A percentile compares a stretch with the other conserved stretches of the same genome.
These are phyloP conservation scores for Eristalinus aeneus DNA, from an alignment of 2,888 invertebrate genomes.

Conservation along the genomic window DNA sequence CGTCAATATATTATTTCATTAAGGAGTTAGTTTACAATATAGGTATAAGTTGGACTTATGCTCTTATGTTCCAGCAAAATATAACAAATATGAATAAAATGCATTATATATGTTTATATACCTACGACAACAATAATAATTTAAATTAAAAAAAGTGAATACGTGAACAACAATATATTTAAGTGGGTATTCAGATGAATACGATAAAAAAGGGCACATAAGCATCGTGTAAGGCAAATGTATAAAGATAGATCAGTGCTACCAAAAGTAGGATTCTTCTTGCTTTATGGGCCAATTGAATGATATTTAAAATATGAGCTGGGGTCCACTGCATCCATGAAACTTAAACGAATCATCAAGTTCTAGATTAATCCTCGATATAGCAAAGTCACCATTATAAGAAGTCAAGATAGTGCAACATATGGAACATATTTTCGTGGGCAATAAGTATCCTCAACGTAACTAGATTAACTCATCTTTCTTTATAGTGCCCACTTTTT, in stretches of 20 bases:
- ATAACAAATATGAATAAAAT: not conserved
- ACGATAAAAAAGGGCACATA: not conserved
- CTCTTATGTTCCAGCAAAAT: not conserved
- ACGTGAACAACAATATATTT: not conserved
- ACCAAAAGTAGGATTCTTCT: too few species aligned
- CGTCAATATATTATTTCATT: slow-evolving; percentile 1
- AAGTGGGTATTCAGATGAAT: not conserved
- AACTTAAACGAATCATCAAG: too few species aligned
- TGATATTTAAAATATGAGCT: too few species aligned
- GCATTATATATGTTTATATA: not conserved
- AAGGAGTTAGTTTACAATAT: slow-evolving; percentile 32
- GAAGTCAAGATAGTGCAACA: too few species aligned
- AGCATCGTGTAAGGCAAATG: slow-evolving; percentile 36
- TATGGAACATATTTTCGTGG: too few species aligned
- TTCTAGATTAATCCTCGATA: too few species aligned
- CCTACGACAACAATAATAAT: not conserved
- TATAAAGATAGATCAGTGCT: not conserved
- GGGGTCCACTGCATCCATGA: too few species aligned
- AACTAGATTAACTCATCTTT: too few species aligned
- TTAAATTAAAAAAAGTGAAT: not conserved
- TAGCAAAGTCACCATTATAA: too few species aligned
- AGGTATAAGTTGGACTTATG: not conserved
- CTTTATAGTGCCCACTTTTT: too few species aligned
- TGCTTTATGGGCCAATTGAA: too few species aligned
- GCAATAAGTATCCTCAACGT: too few species aligned